Conservation (phyloP, 2,888 invertebrate genomes). For the Plebejus anna region DNA sequence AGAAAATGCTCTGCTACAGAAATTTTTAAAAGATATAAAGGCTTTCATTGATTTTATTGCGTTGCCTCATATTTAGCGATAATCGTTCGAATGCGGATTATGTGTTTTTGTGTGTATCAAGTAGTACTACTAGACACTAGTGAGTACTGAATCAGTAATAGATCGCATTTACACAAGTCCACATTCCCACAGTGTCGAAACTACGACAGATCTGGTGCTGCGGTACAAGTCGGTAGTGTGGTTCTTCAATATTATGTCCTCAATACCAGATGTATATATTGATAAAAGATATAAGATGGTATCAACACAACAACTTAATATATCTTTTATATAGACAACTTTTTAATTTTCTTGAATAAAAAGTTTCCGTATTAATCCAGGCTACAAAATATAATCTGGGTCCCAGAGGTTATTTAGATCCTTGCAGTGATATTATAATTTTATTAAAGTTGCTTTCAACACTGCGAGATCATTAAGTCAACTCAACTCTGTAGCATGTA, state of each 20-base stretch:
- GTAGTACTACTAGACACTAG: not conserved
- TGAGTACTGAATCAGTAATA: not conserved
- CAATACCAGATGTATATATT: too few species aligned
- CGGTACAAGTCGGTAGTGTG: not conserved
- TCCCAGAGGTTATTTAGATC: too few species aligned
- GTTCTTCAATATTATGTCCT: not conserved
- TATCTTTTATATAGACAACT: too few species aligned
- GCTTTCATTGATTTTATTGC: not conserved
- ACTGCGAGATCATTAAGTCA: not conserved
- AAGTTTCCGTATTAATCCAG: too few species aligned
- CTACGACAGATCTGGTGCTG: constrained; percentile 1
- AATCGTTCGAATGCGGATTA: not conserved
- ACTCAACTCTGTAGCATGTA: not conserved
- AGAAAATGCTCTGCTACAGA: not conserved
- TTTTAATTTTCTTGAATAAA: too few species aligned
- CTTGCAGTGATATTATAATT: too few species aligned
- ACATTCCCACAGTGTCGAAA: constrained; percentile 28
- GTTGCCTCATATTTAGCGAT: not conserved
- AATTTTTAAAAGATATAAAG: not conserved
- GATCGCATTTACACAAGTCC: constrained; percentile 2
- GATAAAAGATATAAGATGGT: too few species aligned
- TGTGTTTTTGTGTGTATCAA: not conserved
- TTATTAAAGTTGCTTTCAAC: not conserved
- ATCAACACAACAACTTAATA: too few species aligned
- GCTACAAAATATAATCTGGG: too few species aligned